Conservation (phyloP, 2,113 vertebrate genomes). For the Myotis yumanensis region DNA sequence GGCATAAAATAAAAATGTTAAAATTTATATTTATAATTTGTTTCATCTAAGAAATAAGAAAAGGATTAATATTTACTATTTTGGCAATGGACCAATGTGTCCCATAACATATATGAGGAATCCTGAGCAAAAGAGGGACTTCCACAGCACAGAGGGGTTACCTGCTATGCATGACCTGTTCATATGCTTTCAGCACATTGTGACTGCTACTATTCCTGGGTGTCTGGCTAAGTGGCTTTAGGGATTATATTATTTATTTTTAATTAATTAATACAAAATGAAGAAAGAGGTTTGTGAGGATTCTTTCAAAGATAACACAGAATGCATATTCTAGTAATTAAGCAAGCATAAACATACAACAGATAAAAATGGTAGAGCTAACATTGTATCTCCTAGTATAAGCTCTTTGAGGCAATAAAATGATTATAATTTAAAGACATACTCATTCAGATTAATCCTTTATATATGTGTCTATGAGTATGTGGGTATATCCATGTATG, state of each 20-base stretch:
- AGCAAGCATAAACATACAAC: not conserved
- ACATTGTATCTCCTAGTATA: not conserved
- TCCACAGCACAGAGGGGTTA: too few species aligned
- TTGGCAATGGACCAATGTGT: not conserved
- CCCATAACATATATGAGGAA: not conserved
- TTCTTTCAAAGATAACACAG: not conserved
- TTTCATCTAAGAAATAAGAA: not conserved
- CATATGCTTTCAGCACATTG: rapidly evolving
- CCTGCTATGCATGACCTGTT: not conserved
- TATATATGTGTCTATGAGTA: rapidly evolving
- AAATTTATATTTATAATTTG: not conserved
- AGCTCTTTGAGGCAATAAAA: not conserved
- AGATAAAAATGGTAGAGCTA: not conserved
- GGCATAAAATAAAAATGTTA: not conserved
- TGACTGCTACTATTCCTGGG: not conserved
- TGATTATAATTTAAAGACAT: not conserved
- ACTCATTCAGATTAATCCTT: not conserved
- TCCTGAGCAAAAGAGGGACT: not conserved
- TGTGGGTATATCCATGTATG: too few species aligned
- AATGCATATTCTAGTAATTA: not conserved
- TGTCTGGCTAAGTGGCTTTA: not conserved
- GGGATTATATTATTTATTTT: not conserved
- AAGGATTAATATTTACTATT: not conserved
- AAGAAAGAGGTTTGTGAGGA: not conserved
- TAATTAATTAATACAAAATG: not conserved